Conservation (phyloP, 2,797 vertebrate genomes). For the Odontamblyopus rebecca region DNA sequence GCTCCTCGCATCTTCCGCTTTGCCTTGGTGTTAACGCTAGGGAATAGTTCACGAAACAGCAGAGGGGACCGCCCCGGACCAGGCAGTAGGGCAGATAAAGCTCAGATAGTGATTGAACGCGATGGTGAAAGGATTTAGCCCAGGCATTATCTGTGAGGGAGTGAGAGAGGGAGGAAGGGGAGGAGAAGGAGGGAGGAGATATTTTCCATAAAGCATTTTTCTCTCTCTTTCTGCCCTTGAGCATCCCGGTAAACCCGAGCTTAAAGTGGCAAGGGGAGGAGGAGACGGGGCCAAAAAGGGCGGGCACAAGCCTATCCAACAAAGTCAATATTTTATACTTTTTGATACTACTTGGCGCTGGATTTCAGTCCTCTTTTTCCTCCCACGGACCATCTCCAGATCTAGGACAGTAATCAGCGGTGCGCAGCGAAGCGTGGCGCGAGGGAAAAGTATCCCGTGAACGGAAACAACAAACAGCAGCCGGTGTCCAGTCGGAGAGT, state of each 20-base stretch:
- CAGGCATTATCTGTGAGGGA: conserved; percentile 73
- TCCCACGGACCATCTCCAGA: conserved; percentile 51
- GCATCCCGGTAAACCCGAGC: conserved; percentile 78
- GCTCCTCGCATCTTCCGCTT: conserved; percentile 19
- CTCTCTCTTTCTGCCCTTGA: conserved; percentile 85
- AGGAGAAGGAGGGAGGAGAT: conserved; percentile 68
- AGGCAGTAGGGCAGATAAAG: conserved; percentile 83
- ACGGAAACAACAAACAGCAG: conserved; percentile 50
- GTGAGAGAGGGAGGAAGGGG: conserved; percentile 60
- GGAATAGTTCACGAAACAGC: conserved; percentile 70
- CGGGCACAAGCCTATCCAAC: conserved; percentile 64
- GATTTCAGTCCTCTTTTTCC: conserved; percentile 57
- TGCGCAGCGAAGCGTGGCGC: conserved; percentile 57
- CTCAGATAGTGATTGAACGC: conserved; percentile 90
- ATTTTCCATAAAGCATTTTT: conserved; percentile 82
- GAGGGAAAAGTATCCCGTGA: conserved; percentile 67
- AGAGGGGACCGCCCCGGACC: conserved; percentile 81
- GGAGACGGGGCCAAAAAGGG: conserved; percentile 56
- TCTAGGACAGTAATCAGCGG: conserved; percentile 71
- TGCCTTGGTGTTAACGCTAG: conserved; percentile 63
- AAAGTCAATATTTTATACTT: conserved; percentile 81
- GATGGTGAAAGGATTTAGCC: conserved; percentile 88
- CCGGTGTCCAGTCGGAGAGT: conserved; percentile 34
- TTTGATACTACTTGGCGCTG: conserved; percentile 70
- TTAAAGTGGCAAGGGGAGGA: conserved; percentile 72